A percentile compares a stretch with the other conserved stretches of the same genome.
Conservation (phyloP, 2,113 vertebrate species). For the Panurus biarmicus region DNA sequence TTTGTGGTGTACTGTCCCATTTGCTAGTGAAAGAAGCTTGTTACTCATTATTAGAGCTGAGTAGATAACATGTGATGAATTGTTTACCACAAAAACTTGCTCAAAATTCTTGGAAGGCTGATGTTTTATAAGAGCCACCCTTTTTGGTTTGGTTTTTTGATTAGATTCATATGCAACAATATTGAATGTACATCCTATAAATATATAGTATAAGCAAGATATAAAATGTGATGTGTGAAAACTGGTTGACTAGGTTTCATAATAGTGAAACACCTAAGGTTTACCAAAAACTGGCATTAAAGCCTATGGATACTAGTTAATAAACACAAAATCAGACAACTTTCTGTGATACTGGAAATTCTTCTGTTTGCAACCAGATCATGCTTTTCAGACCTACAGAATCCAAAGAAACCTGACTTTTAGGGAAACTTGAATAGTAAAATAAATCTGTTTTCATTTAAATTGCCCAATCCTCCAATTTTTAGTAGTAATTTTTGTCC, state of each 20-base stretch:
- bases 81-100: neutral
- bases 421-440: neutral
- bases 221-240: neutral
- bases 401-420: neutral
- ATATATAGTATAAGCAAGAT: neutral
- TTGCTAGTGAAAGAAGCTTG: neutral
- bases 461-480: neutral
- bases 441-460: conserved; percentile 15
- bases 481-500: neutral
- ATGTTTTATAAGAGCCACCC: neutral
- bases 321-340: neutral
- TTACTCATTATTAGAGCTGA: neutral
- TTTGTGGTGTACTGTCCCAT: neutral
- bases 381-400: neutral
- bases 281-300: neutral
- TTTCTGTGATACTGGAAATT: neutral
- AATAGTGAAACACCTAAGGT: neutral
- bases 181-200: neutral
- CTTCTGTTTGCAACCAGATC: neutral
- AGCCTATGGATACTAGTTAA: neutral
- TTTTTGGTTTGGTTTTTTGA: neutral
- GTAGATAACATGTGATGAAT: neutral
- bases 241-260: neutral
- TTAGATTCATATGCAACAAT: neutral
- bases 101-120: neutral